Conservation (phyloP, 2,888 invertebrate species). For the Patella ulyssiponensis region DNA sequence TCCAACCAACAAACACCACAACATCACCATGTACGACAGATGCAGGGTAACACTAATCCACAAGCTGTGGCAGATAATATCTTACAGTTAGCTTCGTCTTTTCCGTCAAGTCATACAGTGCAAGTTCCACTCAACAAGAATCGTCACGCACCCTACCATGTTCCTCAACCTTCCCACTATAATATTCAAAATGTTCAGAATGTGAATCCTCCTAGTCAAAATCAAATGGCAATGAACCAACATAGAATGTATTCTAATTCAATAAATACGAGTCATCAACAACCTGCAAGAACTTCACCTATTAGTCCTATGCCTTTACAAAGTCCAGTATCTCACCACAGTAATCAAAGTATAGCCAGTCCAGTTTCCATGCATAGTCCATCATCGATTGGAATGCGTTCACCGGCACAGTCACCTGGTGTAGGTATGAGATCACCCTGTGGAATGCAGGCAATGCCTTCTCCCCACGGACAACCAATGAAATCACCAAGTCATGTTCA, state of each 20-base stretch:
- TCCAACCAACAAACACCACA: conserved; percentile 16
- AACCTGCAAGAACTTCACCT: conserved; percentile 53
- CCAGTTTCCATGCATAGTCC: conserved; percentile 65
- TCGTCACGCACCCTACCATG: conserved; percentile 61
- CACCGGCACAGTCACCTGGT: conserved; percentile 47
- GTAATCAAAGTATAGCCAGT: conserved; percentile 61
- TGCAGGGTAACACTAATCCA: conserved; percentile 44
- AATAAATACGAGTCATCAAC: conserved; percentile 43
- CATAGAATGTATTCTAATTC: conserved; percentile 26
- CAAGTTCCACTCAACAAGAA: conserved; percentile 60
- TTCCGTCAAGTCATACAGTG: conserved; percentile 60
- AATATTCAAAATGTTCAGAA: conserved; percentile 21
- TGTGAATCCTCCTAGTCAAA: conserved; percentile 24
- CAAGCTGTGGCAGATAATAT: conserved; percentile 69
- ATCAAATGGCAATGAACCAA: conserved; percentile 24
- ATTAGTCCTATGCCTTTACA: conserved; percentile 55
- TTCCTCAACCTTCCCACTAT: conserved; percentile 45
- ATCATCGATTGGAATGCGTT: conserved; percentile 40
- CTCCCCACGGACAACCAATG: conserved; percentile 40
- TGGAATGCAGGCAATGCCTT: conserved; percentile 43
- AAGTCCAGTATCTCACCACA: conserved; percentile 64
- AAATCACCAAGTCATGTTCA: conserved; percentile 46
- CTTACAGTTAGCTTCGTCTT: conserved; percentile 66
- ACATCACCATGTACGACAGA: conserved; percentile 32
- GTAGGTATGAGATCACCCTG: conserved; percentile 55